These are phyloP conservation scores for Charaxes varanes DNA, from an alignment of 1,140 invertebrate species.

Conservation along the genomic window DNA sequence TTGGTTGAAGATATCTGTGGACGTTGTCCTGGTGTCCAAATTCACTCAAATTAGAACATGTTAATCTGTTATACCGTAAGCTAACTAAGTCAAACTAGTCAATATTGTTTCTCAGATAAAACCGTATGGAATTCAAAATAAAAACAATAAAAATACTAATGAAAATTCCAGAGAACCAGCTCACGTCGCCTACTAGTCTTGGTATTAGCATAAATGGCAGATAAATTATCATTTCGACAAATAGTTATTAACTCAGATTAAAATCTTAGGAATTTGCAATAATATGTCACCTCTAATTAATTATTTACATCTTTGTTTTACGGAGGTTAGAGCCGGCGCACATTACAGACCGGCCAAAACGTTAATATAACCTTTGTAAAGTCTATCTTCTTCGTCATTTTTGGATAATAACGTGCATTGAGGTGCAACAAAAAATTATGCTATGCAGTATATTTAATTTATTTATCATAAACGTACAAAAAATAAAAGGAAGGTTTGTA, in stretches of 20 bases:
- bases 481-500: no score
- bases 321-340: conserved; percentile 4
- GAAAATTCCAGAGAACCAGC: conserved; percentile 66
- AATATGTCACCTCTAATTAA: conserved; percentile 61
- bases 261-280: conserved; percentile 55
- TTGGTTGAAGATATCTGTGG: no score
- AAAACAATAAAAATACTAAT: conserved; percentile 63
- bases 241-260: conserved; percentile 54
- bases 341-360: no score
- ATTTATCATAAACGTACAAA: no score
- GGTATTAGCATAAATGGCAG: conserved; percentile 51
- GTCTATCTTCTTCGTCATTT: no score
- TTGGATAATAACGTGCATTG: no score
- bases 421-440: no score
- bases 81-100: conserved; percentile 7
- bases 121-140: conserved; percentile 21
- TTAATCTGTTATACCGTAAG: no score
- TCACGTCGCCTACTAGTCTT: conserved; percentile 50
- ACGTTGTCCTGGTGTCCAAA: no score
- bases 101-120: conserved; percentile 20
- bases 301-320: conserved; percentile 41
- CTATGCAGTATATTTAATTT: no score
- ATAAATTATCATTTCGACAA: conserved; percentile 66
- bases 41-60: no score
- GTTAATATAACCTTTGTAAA: no score